Evolutionary conservation across 2,888 invertebrate species (phyloP), one percentile per base, ranked within the genome.

Genomic region (Agrotis clavis): DNA sequence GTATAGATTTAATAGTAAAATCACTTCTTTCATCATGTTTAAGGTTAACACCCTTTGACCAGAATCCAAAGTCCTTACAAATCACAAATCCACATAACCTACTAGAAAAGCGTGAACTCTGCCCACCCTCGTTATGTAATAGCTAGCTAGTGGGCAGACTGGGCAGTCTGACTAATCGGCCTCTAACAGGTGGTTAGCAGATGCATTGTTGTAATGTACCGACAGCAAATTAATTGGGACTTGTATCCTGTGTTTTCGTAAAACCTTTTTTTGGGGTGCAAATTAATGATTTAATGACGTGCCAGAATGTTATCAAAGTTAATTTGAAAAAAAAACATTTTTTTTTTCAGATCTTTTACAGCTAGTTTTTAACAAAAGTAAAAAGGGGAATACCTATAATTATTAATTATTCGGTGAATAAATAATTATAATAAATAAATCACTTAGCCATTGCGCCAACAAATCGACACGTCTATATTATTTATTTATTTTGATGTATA

Each of bases 181-280:
- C 86, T 65, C 68, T 90, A 92, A 91, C 94, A 94, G 93, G 93
- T 94, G 93, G 84, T 88, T 85, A 87, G 88, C 91, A 93, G 90
- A 92, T 92, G 93, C 91, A 92, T 90, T 90, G 88, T 89, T 90
- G 66, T 80, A 14, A 63, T 65, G 85, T 87, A 91, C 73, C 18
- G 88, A 71, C 71, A 64, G 85, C 85, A 88, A 56, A 82, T 74
- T 72, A 82, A 84, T 54, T 68, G 35, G 56, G 19, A 70, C 67
- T 70, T 56, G 50, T 53, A 41, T 79, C 66, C 57, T 19, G 1
- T 51, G 59, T 63, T 59, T 30, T 13, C 11, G 18, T 1, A 9
- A 5, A 9, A 0, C 7, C 16, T 35, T 50, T 69, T 51, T 48
- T 41, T 18, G 7, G 19, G 13, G 18, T 30, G 30, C 30, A 5